Base-by-base conservation (phyloP, 2,113 vertebrate species). In the Gobius niger region DNA sequence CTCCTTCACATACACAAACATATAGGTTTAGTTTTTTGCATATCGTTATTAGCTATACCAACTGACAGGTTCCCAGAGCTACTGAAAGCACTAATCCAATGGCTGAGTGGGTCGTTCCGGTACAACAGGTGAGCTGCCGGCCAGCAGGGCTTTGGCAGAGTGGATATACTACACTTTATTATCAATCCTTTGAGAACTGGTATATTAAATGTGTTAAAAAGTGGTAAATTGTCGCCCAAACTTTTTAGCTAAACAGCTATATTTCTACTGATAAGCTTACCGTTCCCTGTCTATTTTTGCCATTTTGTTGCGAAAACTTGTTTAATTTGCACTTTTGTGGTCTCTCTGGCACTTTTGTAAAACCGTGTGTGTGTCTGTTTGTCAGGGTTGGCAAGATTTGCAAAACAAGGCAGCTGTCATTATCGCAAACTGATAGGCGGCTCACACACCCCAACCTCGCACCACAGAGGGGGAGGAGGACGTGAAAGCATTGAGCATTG, bases 1-100 rank as follows among this genome's bases (percentile, higher is more conserved):
- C 34, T 59, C 72, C 47, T 53, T 57, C 47, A 67, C 47, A 74
- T 56, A 56, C 10, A 53, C 53, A 65, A 61, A 67, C 76, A 12
- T 10, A 47, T 51, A 59, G 57, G 8, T 15, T 40, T 59, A 41
- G 24, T 60, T 41, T 60, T 60, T n/a, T 60, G 15, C 57, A 60
- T 60, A 54, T 54, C 5, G 34, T 42, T 60, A 60, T 60, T 60
- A 60, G 15, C 57, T 60, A 60, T 44, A 60, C 57, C 40, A 60
- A 42, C 57, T 40, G 40, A 13, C 57, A 60, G 56, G 57, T 16
- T 2, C 13, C 64, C 9, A 16, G 72, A 64, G 24, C 15, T 65
- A 52, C 42, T 49, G 64, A 59, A 54, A 44, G 67, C 47, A 24
- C 52, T 44, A 62, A 61, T 59, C n/a, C 50, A 18, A 64, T 14